Conservation (phyloP, 2,888 invertebrate genomes). For the Nomada ruficornis region DNA sequence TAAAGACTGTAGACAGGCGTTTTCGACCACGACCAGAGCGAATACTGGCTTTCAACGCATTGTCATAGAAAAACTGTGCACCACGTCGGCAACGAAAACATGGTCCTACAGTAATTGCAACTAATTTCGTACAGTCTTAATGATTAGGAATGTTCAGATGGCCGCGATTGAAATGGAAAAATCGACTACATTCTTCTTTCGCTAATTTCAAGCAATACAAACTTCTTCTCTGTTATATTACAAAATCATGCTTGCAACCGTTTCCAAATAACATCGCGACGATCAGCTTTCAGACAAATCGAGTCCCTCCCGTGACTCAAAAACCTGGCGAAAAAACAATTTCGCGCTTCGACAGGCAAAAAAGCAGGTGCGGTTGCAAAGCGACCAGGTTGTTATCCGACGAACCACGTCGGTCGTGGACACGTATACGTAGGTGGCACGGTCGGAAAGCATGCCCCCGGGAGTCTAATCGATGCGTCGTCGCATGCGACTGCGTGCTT, state of each 20-base stretch:
- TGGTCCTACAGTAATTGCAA: no score
- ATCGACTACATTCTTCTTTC: no score
- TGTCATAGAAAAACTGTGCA: no score
- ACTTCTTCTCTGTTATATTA: no score
- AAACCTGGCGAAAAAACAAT: conserved; percentile 58
- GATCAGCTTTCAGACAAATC: no score
- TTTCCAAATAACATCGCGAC: no score
- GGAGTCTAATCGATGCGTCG: conserved; percentile 81
- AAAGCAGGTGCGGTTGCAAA: conserved; percentile 60
- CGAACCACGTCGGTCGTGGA: conserved; percentile 27
- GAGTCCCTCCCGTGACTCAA: not conserved
- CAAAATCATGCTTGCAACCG: no score
- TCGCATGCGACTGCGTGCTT: conserved; percentile 82
- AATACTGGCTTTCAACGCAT: no score
- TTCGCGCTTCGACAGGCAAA: conserved; percentile 42
- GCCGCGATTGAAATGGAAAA: not conserved
- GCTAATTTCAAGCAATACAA: no score
- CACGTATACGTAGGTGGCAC: conserved; percentile 26
- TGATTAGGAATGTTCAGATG: not conserved
- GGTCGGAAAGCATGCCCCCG: conserved; percentile 68
- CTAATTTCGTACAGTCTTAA: not conserved
- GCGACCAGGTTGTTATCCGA: conserved; percentile 61
- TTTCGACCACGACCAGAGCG: no score
- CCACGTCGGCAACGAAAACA: no score
- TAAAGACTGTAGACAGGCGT: no score